phyloP scores from a whole-genome alignment of 2,888 invertebrate genomes.

The Leuctra nigra region DNA sequence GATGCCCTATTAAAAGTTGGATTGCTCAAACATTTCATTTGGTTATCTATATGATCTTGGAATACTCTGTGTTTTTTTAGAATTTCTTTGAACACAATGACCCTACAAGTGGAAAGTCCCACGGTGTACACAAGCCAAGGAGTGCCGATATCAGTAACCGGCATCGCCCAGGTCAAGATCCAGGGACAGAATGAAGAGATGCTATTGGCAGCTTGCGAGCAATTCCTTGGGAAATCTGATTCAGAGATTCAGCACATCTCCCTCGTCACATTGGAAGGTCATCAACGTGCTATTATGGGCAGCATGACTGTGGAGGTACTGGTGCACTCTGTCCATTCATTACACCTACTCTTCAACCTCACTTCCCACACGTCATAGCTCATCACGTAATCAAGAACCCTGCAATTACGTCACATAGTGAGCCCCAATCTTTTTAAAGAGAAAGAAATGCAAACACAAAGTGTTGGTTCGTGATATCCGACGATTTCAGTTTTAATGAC shows the following conservation, averaged over 20 bases:
- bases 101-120: slow-evolving; percentile 90
- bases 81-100: slow-evolving; percentile 96
- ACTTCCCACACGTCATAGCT: too few species aligned
- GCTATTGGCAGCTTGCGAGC: slow-evolving; percentile 87
- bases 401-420: too few species aligned
- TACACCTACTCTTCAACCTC: too few species aligned
- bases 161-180: slow-evolving; percentile 92
- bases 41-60: not conserved
- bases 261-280: slow-evolving; percentile 85
- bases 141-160: slow-evolving; percentile 94
- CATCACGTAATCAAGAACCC: too few species aligned
- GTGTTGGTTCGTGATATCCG: too few species aligned
- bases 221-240: slow-evolving; percentile 85
- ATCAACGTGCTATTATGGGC: slow-evolving; percentile 93
- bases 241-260: slow-evolving; percentile 87
- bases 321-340: not conserved
- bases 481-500: too few species aligned
- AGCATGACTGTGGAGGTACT: slow-evolving; percentile 86
- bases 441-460: too few species aligned
- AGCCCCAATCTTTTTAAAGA: too few species aligned
- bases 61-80: slow-evolving; percentile 54
- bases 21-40: not conserved
- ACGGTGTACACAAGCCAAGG: slow-evolving; percentile 95
- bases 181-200: slow-evolving; percentile 87
- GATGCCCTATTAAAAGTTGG: too few species aligned